Base-by-base conservation (phyloP, 2,888 invertebrate species). In the Dorcus hopei region DNA sequence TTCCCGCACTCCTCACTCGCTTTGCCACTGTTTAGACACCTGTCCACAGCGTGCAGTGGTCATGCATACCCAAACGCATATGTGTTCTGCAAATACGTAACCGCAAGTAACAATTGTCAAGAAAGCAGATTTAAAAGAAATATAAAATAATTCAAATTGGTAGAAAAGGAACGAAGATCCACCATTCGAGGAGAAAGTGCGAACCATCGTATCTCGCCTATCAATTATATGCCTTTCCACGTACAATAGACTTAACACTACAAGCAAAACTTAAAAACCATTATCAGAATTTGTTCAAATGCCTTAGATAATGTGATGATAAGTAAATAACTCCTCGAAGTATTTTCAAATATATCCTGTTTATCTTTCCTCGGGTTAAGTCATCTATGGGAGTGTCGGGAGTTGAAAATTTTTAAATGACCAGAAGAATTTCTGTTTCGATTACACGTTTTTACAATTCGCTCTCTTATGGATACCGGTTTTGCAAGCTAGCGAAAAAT, bases 21-120 rank as follows among this genome's bases (percentile, higher is more conserved):
- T 54, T 55, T 49, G 54, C 54, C 54, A 55, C 58, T 49, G 56
- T 59, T 52, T 58, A 61, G 58, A 64, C 65, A 65, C 66, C 66
- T 66, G 65, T 65, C 62, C 52, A 50, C 50, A 49, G 45, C 43
- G 39, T 33, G 56, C 56, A 56, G 51, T 50, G 39, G 39, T 45
- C 50, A 56, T 45, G 49, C 49, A 9, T 14, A 11, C 49, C n/a
- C 14, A 39, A 38, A 45, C 40, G 39, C 56, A 45, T 45, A 56
- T 11, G 23, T 23, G 45, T 11, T 42, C 11, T 14, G 42, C 23
- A 45, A 19, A 11, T 33, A 33, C 7, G 26, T 33, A 33, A 33
- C 3, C 26, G 26, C 26, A 33, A 33, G 26, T 33, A 33, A 33
- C 26, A 33, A 3, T 33, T 33, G 26, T 33, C 26, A 33, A 33